These are phyloP conservation scores for Solea senegalensis DNA, from an alignment of 2,113 vertebrate species.

Conservation along the genomic window DNA sequence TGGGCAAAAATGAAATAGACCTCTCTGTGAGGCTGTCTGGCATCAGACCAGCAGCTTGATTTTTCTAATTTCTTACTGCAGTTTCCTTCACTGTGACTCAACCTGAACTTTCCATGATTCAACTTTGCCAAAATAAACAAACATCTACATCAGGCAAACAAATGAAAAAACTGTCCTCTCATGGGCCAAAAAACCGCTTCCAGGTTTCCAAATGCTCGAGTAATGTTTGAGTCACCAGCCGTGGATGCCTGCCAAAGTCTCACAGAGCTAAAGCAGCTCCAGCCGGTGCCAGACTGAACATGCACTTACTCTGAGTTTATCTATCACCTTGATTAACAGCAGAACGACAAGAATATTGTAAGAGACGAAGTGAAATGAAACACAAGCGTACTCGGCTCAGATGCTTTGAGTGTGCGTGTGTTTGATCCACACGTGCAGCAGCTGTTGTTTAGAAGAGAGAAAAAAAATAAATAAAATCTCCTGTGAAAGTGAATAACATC, in stretches of 20 bases:
- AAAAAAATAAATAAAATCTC: too few relatives aligned
- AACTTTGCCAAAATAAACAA: slow-evolving; percentile 10
- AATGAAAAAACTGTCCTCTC: slow-evolving; percentile 4
- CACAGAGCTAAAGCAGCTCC: slow-evolving; percentile 28
- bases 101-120: slow-evolving; percentile 26
- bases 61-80: slow-evolving; percentile 19
- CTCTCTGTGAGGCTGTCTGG: slow-evolving; percentile 16
- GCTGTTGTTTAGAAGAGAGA: background rate
- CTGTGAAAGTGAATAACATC: background rate
- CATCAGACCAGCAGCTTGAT: slow-evolving; percentile 17
- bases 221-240: slow-evolving; percentile 20
- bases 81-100: slow-evolving; percentile 14
- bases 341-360: slow-evolving; percentile 2
- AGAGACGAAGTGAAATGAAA: background rate
- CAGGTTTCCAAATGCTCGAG: slow-evolving; percentile 16
- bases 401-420: too few relatives aligned
- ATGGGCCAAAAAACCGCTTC: slow-evolving; percentile 18
- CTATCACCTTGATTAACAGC: slow-evolving; percentile 6
- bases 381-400: too few relatives aligned
- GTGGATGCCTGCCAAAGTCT: slow-evolving; percentile 12
- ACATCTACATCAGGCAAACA: slow-evolving; percentile 11
- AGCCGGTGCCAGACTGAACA: slow-evolving; percentile 7
- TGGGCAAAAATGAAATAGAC: slow-evolving; percentile 39
- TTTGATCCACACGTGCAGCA: background rate
- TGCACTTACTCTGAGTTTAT: slow-evolving; percentile 25